Conservation (phyloP, 2,888 invertebrate species). For the Helobdella robusta region DNA sequence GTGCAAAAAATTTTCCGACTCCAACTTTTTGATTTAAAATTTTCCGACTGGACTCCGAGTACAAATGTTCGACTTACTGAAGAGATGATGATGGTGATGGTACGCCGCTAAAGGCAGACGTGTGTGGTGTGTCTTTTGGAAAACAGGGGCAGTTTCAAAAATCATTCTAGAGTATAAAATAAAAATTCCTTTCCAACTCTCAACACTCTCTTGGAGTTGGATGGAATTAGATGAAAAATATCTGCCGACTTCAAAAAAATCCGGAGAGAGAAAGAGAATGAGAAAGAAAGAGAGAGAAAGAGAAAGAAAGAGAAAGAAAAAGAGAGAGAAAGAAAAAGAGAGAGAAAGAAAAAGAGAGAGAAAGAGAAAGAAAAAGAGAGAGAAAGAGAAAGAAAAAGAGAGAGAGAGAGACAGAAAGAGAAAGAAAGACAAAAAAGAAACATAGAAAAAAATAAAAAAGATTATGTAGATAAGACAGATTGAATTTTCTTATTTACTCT, state of each 20-base stretch:
- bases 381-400: neutral
- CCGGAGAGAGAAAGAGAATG: neutral
- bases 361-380: neutral
- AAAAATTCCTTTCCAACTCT: neutral
- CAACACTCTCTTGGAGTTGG: neutral
- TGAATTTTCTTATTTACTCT: neutral
- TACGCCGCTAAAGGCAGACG: too few relatives aligned
- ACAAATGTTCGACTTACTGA: neutral
- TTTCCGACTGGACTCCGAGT: neutral
- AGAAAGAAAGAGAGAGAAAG: too few relatives aligned
- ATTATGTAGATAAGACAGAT: neutral
- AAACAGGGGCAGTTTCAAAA: too few relatives aligned
- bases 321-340: neutral
- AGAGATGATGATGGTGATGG: too few relatives aligned
- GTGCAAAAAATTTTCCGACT: neutral
- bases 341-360: conserved; percentile 6
- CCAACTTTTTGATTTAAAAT: too few relatives aligned
- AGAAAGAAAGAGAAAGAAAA: neutral
- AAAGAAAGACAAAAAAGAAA: too few relatives aligned
- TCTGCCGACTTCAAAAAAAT: neutral
- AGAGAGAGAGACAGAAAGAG: neutral
- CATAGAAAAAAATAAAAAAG: too few relatives aligned
- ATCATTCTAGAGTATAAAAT: too few relatives aligned
- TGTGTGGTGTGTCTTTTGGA: too few relatives aligned
- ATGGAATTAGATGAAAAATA: neutral